Base-by-base conservation (phyloP, 2,113 vertebrate genomes). In the Apeltes quadracus region DNA sequence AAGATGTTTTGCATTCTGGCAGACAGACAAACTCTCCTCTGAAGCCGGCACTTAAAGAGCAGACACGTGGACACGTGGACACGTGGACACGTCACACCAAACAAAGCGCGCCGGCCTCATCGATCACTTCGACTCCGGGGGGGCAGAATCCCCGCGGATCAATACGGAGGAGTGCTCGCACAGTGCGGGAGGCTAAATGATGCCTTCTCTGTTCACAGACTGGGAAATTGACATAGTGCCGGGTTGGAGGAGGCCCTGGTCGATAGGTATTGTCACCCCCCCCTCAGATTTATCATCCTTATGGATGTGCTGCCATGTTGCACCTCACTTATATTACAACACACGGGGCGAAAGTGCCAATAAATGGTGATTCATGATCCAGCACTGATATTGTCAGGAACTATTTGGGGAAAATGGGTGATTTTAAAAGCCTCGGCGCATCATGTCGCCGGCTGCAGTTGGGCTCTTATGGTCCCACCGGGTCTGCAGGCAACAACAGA, bases 151-250 rank as follows among this genome's bases (percentile, higher is more conserved):
- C 25, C 70, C 16, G 44, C 50, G 65, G 72, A 92, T 92, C 89
- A 87, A 92, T 92, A 87, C 1, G 16, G 75, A 75, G 69, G 86
- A 86, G 76, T 39, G 74, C 46, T 78, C 3, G 53, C 68, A 46
- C 70, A 83, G 61, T 62, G 46, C 71, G 62, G 81, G 58, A 61
- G 69, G 76, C 76, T 88, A 89, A 91, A 90, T 84, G 85, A 90
- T 88, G 87, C 84, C 78, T 87, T 81, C 81, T 85, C 82, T 81
- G 69, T 84, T 88, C 76, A 83, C 78, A 88, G 85, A 85, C 86
- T 81, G 25, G n/a, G 22, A 82, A 86, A 91, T 91, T 89, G 89
- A 92, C 86, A 72, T 78, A 38, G 87, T 88, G 90, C 84, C 87
- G 79, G 76, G 75, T 66, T 44, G 65, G 78, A 83, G 69, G 75